A percentile compares a stretch with the other conserved stretches of the same genome.
Conservation (phyloP, 2,113 vertebrate genomes). For the Dascyllus trimaculatus region DNA sequence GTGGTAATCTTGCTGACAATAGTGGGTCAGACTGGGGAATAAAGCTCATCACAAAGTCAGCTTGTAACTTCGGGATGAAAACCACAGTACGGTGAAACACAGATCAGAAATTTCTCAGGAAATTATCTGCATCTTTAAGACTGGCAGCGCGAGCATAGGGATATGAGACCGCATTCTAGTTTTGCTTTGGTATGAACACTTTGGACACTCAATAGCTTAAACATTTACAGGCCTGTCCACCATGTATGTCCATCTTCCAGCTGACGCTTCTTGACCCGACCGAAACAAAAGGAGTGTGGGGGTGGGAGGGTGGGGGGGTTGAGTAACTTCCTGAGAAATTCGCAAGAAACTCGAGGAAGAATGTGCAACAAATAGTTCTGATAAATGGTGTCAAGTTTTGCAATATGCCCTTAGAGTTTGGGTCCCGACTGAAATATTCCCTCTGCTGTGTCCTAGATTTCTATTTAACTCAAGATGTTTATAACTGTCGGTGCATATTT, state of each 20-base stretch:
- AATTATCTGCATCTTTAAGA: slow-evolving; percentile 4
- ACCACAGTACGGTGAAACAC: background rate
- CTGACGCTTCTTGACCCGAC: slow-evolving; percentile 17
- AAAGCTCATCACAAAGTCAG: slow-evolving; percentile 53
- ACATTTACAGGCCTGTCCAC: slow-evolving; percentile 32
- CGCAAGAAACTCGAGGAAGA: background rate
- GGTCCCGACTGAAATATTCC: background rate
- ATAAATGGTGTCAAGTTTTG: background rate
- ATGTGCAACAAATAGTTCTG: background rate
- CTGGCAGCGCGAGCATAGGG: background rate
- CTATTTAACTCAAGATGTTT: background rate
- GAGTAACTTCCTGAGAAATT: background rate
- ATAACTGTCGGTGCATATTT: background rate
- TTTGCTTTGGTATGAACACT: slow-evolving; percentile 8
- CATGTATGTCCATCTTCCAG: slow-evolving; percentile 3
- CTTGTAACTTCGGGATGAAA: slow-evolving; percentile 1
- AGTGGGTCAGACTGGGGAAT: slow-evolving; percentile 42
- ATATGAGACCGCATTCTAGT: background rate
- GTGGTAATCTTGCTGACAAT: slow-evolving; percentile 46
- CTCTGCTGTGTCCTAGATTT: background rate
- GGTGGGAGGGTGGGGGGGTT: too few relatives aligned
- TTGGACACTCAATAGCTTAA: background rate
- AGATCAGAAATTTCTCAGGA: slow-evolving; percentile 5
- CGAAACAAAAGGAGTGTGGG: background rate
- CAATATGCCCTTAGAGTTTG: background rate